Evolutionary conservation across 53 echinoderm and acorn worm genomes (phyloP), one percentile per base, ranked within the genome.

Genomic region (Paracentrotus lividus): DNA sequence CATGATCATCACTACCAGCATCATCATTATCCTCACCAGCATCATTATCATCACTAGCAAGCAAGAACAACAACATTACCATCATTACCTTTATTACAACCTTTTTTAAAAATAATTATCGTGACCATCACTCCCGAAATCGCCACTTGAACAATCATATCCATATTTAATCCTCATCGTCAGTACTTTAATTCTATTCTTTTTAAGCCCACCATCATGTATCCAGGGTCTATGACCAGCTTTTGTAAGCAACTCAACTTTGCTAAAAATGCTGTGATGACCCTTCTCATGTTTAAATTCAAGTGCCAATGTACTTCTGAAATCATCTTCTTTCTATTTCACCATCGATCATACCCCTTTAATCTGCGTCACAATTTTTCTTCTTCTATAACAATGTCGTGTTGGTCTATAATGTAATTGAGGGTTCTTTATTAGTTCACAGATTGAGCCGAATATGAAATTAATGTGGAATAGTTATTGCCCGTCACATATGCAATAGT

Each of bases 391-490:
- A 61, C 2, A 26, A 12, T 21, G 27, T 61, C 27, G 29, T 61
- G 27, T 61, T 61, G 26, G 27, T 61, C 27, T 26, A 26, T 61
- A 61, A 61, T 64, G 8, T 31, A 64, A 64, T 29, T 64, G 8
- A 12, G 8, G 64, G 10, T 64, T 64, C 64, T 64, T 59, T 21
- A 59, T 32, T 16, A 38, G 72, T 36, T 18, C 40, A 36, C 36
- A 40, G 38, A 72, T 72, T 34, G 72, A 18, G 29, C 57, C 29
- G 27, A 40, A 72, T 72, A 72, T 72, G 72, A 72, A 72, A 72
- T 72, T 72, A 72, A 72, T 72, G 72, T 72, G 16, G 40, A 36
- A 72, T 72, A 36, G 36, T 72, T 38, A 72, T 72, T 38, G 21
- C 72, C 72, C 72, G 72, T 72, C 72, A 72, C 72, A 36, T 3